Evolutionary conservation across 2,797 vertebrate species (phyloP).

Genomic region (Iguana delicatissima): DNA sequence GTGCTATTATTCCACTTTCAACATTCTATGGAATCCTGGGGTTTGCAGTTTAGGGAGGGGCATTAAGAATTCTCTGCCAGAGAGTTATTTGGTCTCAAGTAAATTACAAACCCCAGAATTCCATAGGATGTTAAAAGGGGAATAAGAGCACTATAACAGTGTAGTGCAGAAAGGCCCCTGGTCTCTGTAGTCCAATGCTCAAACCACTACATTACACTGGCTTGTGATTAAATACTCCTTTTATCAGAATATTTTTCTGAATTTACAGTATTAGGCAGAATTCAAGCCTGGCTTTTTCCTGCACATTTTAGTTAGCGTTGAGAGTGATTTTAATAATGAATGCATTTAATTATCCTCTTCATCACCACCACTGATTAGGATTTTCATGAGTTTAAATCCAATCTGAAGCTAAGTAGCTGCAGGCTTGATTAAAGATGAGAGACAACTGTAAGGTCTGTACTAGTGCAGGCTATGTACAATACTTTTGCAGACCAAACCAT

Average conservation of each 20-base stretch:
- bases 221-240: background rate
- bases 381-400: background rate
- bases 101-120: too few relatives aligned
- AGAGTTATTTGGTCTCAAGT: too few relatives aligned
- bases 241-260: background rate
- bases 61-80: too few relatives aligned
- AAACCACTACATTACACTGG: too few relatives aligned
- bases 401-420: background rate
- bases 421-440: background rate
- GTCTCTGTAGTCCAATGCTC: too few relatives aligned
- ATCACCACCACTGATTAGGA: background rate
- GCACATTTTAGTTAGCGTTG: background rate
- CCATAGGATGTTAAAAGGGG: too few relatives aligned
- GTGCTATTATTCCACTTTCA: too few relatives aligned
- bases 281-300: background rate
- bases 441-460: background rate
- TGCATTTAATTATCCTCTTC: background rate
- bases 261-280: background rate
- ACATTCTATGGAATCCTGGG: too few relatives aligned
- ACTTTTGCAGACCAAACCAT: background rate
- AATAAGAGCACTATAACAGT: too few relatives aligned
- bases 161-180: too few relatives aligned
- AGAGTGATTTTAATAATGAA: background rate
- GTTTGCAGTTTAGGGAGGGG: too few relatives aligned
- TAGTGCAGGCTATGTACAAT: background rate